These are phyloP conservation scores for Antennarius striatus DNA, from an alignment of 2,113 vertebrate genomes.

Conservation along the genomic window DNA sequence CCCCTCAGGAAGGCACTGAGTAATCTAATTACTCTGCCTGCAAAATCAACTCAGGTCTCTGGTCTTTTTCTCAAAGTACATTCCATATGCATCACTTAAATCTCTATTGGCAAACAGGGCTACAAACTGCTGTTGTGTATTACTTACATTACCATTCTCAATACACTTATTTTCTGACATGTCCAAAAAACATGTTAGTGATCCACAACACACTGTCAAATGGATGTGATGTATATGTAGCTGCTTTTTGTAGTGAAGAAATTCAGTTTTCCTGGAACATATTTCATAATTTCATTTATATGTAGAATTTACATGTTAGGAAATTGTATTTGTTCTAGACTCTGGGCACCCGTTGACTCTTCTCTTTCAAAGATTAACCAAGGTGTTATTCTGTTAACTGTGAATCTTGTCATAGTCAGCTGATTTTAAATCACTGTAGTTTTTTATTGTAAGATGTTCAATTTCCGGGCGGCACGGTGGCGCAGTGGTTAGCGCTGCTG, in stretches of 20 bases:
- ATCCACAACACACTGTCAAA: background rate
- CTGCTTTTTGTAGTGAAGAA: background rate
- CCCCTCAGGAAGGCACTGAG: background rate
- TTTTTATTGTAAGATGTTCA: background rate
- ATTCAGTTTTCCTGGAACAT: too few relatives aligned
- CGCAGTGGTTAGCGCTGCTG: too few relatives aligned
- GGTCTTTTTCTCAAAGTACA: background rate
- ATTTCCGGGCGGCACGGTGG: too few relatives aligned
- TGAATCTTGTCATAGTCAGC: background rate
- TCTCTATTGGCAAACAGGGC: background rate
- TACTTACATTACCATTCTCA: background rate
- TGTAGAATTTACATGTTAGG: too few relatives aligned
- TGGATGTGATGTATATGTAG: background rate
- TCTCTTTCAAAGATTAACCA: background rate
- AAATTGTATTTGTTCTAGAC: too few relatives aligned
- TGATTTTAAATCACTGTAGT: background rate
- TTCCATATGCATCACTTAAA: background rate
- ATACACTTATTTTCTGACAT: background rate
- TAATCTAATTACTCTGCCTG: background rate
- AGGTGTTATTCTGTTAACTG: background rate
- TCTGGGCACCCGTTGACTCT: too few relatives aligned
- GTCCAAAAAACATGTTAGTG: background rate
- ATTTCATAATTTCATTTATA: background rate
- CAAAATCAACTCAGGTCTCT: background rate
- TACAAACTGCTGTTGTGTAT: background rate